A percentile compares a stretch with the other conserved stretches of the same genome.
phyloP scores from a whole-genome alignment of 2,113 vertebrate genomes.

The Serranochromis macrocephalus region DNA sequence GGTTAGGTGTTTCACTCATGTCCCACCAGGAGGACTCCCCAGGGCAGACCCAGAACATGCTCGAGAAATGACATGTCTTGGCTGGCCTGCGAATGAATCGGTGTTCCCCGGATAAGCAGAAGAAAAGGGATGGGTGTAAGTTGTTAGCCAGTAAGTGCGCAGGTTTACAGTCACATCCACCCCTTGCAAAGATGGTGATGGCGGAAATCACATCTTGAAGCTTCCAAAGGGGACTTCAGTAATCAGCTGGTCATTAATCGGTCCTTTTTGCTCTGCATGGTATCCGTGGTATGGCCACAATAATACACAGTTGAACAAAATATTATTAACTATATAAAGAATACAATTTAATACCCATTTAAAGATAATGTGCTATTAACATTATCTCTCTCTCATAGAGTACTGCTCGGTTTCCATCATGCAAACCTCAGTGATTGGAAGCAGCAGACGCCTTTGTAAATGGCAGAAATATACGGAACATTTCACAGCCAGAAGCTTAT shows the following conservation, averaged over 20 bases:
- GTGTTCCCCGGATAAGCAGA: too few species aligned
- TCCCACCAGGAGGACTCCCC: not conserved
- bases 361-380: not conserved
- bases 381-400: not conserved
- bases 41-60: not conserved
- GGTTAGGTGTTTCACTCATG: not conserved
- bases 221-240: not conserved
- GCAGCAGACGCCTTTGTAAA: not conserved
- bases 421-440: not conserved
- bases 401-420: not conserved
- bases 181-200: not conserved
- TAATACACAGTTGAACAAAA: not conserved
- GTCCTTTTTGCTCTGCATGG: not conserved
- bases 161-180: not conserved
- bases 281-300: not conserved
- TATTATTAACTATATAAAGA: not conserved
- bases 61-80: not conserved
- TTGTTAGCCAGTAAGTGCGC: not conserved
- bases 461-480: not conserved
- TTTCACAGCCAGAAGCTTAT: not conserved
- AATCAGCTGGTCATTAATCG: not conserved
- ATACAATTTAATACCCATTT: not conserved
- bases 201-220: not conserved
- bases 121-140: not conserved
- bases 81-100: not conserved